Conservation (phyloP, 1,140 invertebrate species). For the Halictus rubicundus region DNA sequence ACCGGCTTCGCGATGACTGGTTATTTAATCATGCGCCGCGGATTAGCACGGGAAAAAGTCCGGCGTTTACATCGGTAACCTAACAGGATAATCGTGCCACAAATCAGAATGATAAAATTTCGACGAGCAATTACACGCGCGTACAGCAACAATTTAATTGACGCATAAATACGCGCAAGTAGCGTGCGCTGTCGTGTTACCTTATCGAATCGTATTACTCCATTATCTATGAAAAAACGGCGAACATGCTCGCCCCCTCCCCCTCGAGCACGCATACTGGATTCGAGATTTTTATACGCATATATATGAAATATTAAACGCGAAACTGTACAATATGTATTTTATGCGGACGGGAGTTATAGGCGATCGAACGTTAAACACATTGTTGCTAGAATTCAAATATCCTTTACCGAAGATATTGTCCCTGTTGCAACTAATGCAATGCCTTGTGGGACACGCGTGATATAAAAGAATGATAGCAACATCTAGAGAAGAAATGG, state of each 20-base stretch:
- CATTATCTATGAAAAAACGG: background rate
- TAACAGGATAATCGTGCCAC: constrained; percentile 33
- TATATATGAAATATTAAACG: background rate
- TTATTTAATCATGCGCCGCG: constrained; percentile 26
- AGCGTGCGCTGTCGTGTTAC: background rate
- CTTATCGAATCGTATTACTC: background rate
- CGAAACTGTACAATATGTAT: background rate
- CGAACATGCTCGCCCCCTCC: background rate
- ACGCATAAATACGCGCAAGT: background rate
- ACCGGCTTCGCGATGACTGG: constrained; percentile 1
- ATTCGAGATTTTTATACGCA: background rate
- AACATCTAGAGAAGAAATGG: background rate
- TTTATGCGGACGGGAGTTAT: background rate
- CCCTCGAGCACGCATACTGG: background rate
- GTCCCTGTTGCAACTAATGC: background rate
- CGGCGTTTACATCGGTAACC: constrained; percentile 28
- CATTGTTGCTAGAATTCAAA: background rate
- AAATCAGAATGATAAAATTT: constrained; percentile 38
- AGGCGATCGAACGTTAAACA: background rate
- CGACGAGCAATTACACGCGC: constrained; percentile 31
- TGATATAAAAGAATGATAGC: background rate
- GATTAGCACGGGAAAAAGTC: constrained; percentile 7
- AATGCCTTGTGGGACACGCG: background rate
- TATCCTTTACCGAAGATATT: background rate
- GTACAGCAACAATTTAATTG: constrained; percentile 39